These are phyloP conservation scores for Nixonia krombeini DNA, from an alignment of 1,140 invertebrate genomes.

Conservation along the genomic window DNA sequence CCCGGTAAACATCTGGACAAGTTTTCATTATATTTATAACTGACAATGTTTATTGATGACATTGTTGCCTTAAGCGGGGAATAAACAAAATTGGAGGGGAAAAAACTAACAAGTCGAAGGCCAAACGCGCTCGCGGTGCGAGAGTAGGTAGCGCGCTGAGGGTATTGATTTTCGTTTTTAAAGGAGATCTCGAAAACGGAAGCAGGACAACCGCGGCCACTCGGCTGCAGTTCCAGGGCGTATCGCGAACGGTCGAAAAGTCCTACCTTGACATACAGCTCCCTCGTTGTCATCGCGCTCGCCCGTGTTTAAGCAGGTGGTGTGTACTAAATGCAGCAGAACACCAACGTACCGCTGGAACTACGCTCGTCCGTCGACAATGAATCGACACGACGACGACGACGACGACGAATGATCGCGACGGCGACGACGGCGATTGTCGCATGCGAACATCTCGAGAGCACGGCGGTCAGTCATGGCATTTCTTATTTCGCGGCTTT, in stretches of 20 bases:
- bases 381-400: slow-evolving; percentile 19
- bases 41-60: too few species aligned
- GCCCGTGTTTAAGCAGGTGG: slow-evolving; percentile 2
- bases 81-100: background rate
- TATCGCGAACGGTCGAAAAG: slow-evolving; percentile 17
- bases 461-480: background rate
- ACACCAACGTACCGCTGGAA: background rate
- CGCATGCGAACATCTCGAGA: slow-evolving; percentile 1
- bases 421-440: background rate
- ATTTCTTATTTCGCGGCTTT: background rate
- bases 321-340: background rate
- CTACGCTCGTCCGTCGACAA: background rate
- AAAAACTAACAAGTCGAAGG: background rate
- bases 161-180: slow-evolving; percentile 35
- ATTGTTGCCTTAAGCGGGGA: too few species aligned
- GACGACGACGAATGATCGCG: background rate
- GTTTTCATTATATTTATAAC: too few species aligned
- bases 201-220: background rate
- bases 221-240: too few species aligned
- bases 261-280: slow-evolving; percentile 68
- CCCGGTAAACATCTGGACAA: background rate
- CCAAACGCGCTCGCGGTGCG: background rate
- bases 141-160: background rate
- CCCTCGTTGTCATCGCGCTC: slow-evolving; percentile 63
- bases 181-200: slow-evolving; percentile 6